Evolutionary conservation across 2,888 invertebrate genomes (phyloP).

Genomic region (Cantharis lateralis): DNA sequence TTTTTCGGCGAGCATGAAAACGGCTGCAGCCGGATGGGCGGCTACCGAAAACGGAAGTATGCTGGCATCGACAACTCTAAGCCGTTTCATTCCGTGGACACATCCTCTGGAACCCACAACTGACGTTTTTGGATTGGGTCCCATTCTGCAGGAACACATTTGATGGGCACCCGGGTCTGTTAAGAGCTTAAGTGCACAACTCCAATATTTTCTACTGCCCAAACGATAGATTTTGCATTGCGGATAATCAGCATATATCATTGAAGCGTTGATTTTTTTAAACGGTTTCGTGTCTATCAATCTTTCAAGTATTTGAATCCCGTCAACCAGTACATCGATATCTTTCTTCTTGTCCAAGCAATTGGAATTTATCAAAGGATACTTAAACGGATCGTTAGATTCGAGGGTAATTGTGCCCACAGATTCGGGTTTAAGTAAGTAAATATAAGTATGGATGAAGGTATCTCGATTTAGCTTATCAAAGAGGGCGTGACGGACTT

Average conservation of each 20-base stretch:
- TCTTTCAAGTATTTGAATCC: slow-evolving; percentile 53
- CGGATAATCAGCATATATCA: slow-evolving; percentile 42
- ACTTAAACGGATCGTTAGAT: slow-evolving; percentile 42
- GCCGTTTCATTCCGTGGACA: slow-evolving; percentile 67
- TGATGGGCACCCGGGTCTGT: slow-evolving; percentile 29
- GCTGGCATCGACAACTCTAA: slow-evolving; percentile 72
- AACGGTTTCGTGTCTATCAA: slow-evolving; percentile 47
- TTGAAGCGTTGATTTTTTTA: slow-evolving; percentile 1
- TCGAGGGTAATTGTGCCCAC: slow-evolving; percentile 38
- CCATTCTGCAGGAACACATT: slow-evolving; percentile 36
- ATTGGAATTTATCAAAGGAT: slow-evolving; percentile 41
- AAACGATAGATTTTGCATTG: slow-evolving; percentile 12
- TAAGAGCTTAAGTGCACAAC: slow-evolving; percentile 32
- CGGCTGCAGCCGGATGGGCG: slow-evolving; percentile 71
- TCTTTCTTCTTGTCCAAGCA: slow-evolving; percentile 56
- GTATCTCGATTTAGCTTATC: background rate
- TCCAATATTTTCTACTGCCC: slow-evolving; percentile 34
- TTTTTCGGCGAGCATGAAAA: slow-evolving; percentile 71
- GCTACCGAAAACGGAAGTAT: slow-evolving; percentile 69
- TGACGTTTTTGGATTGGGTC: slow-evolving; percentile 18
- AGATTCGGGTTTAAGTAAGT: slow-evolving; percentile 31
- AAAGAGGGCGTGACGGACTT: background rate
- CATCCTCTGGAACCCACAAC: slow-evolving; percentile 40
- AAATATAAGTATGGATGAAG: background rate
- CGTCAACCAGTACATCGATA: slow-evolving; percentile 63